Base-by-base conservation (phyloP, 2,113 vertebrate species). In the Conger conger region DNA sequence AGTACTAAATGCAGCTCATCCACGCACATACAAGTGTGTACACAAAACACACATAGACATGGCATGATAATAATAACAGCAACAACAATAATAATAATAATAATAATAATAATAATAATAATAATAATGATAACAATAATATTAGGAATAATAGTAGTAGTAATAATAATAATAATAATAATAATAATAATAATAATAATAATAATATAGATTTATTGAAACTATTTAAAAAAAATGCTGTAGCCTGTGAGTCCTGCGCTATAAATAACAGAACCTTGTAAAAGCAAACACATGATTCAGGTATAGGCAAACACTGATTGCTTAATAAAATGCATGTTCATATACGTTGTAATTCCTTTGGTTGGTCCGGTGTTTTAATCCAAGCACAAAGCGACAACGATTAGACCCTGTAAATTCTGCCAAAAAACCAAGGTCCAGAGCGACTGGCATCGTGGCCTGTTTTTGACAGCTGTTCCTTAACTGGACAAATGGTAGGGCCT, bases 381-480 rank as follows among this genome's bases (percentile, higher is more conserved):
- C 20, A 68, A 68, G 20, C 27, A n/a, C 20, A 68, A 68, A 68
- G 60, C 60, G 1, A 73, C n/a, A 73, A 33, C n/a, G 33, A 73
- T 3, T n/a, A 68, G 6, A n/a, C n/a, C 68, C 68, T 73, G 11
- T 15, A 73, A 73, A 73, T 73, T 73, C 0, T 63, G 57, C 57
- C 20, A 63, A 63, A 53, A 63, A 63, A 63, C 18, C 18, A 63
- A 63, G 23, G 20, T 27, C 57, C 18, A 63, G 18, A 63, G 57
- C 57, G 57, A 8, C 23, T 27, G 23, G 27, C 68, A 33, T 13
- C 20, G 0, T 73, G 68, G n/a, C n/a, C 68, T 33, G 8, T 30
- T 73, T 30, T 73, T 53, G 73, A 54, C 87, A 80, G 30, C 53
- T 86, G 38, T 79, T 20, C 13, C n/a, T 86, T 54, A 82, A 50